Conservation (phyloP, 1,140 invertebrate genomes). For the Lysiphlebus fabarum region DNA sequence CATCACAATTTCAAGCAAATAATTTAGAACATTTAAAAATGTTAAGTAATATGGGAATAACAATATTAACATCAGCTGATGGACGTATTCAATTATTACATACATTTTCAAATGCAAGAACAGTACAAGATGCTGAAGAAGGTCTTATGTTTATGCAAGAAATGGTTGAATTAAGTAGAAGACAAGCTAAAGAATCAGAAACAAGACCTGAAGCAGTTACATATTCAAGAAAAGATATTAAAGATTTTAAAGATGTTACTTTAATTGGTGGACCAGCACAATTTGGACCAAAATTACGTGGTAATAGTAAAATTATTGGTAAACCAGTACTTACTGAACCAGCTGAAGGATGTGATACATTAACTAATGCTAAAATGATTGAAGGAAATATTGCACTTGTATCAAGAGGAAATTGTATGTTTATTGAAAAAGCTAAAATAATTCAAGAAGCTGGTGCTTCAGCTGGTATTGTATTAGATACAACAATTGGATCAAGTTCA, state of each 20-base stretch:
- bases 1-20: conserved; percentile 74
- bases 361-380: conserved; percentile 63
- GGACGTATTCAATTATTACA: conserved; percentile 89
- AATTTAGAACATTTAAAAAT: conserved; percentile 88
- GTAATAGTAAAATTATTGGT: conserved; percentile 60
- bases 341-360: conserved; percentile 65
- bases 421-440: conserved; percentile 87
- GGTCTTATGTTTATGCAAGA: conserved; percentile 95
- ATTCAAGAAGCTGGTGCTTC: conserved; percentile 81
- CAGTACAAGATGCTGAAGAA: conserved; percentile 82
- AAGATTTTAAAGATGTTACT: conserved; percentile 46
- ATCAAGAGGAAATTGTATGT: conserved; percentile 89
- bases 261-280: conserved; percentile 84
- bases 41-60: conserved; percentile 91
- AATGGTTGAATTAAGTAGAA: conserved; percentile 87
- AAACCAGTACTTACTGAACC: conserved; percentile 67
- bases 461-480: conserved; percentile 87
- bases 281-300: conserved; percentile 77
- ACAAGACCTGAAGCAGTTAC: conserved; percentile 60
- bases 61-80: conserved; percentile 81
- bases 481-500: conserved; percentile 70
- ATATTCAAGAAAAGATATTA: conserved; percentile 48
- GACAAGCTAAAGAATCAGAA: conserved; percentile 63
- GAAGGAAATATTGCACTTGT: conserved; percentile 79
- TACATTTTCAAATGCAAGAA: conserved; percentile 77